phyloP scores from a whole-genome alignment of 2,113 vertebrate species.

The Salvelinus namaycush region DNA sequence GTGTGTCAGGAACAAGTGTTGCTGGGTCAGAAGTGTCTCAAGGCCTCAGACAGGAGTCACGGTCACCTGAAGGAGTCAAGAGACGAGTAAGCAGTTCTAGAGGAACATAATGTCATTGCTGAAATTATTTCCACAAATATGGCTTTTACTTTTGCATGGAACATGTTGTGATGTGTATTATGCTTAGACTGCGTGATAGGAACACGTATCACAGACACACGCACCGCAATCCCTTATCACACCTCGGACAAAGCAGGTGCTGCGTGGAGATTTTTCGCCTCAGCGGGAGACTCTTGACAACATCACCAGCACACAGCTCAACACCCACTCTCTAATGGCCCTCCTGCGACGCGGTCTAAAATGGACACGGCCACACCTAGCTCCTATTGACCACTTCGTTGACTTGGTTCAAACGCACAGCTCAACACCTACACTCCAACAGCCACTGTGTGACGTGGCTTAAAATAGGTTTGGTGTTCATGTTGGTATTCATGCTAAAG shows the following conservation, averaged over 20 bases:
- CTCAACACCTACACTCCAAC: neutral
- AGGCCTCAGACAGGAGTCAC: neutral
- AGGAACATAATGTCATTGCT: neutral
- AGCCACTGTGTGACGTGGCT: neutral
- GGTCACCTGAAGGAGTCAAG: neutral
- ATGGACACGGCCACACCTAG: constrained; percentile 38
- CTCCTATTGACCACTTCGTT: constrained; percentile 33
- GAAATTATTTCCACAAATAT: neutral
- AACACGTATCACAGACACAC: neutral
- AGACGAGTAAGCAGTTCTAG: neutral
- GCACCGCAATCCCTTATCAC: constrained; percentile 42
- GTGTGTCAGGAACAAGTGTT: constrained; percentile 56
- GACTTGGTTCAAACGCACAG: constrained; percentile 26
- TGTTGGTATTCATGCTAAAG: neutral
- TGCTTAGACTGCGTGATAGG: too few relatives aligned
- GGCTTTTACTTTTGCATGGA: neutral
- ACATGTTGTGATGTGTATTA: too few relatives aligned
- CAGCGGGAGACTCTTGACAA: constrained; percentile 24
- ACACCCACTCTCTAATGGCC: constrained; percentile 55
- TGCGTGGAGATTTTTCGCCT: constrained; percentile 25
- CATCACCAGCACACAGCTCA: constrained; percentile 42
- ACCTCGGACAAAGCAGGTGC: constrained; percentile 38
- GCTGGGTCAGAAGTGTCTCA: constrained; percentile 11
- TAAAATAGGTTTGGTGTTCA: neutral
- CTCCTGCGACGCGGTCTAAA: constrained; percentile 23